A percentile compares a stretch with the other conserved stretches of the same genome.
These are phyloP conservation scores for Ruditapes philippinarum DNA, from an alignment of 1,140 invertebrate species.

Conservation along the genomic window DNA sequence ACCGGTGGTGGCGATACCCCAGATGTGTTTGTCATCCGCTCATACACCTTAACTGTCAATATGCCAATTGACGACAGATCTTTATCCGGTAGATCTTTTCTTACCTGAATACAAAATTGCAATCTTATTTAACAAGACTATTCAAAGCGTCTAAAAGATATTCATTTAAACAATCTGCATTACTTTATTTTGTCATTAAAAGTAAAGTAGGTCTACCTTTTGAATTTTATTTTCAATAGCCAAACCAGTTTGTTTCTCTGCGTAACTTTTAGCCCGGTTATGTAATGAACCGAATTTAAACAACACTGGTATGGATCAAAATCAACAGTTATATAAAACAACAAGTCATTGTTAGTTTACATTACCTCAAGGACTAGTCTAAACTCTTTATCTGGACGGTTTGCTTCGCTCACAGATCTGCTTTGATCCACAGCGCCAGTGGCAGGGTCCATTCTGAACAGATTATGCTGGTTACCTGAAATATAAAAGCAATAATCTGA, in stretches of 20 bases:
- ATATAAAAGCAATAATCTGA: too few species aligned
- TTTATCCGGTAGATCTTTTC: constrained; percentile 4
- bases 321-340: too few species aligned
- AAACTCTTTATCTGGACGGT: constrained; percentile 19
- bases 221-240: too few species aligned
- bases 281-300: too few species aligned
- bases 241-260: too few species aligned
- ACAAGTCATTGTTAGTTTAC: too few species aligned
- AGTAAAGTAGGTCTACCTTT: too few species aligned
- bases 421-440: constrained; percentile 13
- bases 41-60: constrained; percentile 23
- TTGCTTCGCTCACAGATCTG: not conserved
- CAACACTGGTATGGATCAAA: too few species aligned
- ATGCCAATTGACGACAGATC: constrained; percentile 42
- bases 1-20: not conserved
- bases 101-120: constrained; percentile 7
- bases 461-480: constrained; percentile 26
- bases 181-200: too few species aligned
- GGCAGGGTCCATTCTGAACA: constrained; percentile 21
- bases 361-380: constrained; percentile 53
- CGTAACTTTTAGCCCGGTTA: too few species aligned
- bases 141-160: too few species aligned
- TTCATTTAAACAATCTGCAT: too few species aligned
- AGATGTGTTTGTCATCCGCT: constrained; percentile 13
- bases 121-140: not conserved